Base-by-base conservation (phyloP, 2,113 vertebrate species). In the Calidris pugnax region DNA sequence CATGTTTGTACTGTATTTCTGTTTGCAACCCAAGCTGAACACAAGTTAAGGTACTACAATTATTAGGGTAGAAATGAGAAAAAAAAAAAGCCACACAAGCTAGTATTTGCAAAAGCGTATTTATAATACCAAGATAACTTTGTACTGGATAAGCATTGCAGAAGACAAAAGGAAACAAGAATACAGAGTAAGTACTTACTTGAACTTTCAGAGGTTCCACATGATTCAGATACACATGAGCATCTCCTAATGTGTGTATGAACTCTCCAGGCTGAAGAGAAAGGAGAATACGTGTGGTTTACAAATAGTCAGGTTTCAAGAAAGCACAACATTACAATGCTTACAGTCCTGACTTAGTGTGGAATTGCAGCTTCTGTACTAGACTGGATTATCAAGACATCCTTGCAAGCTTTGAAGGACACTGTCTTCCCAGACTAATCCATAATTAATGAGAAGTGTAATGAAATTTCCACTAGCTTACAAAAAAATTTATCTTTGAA, bases 141-240 rank as follows among this genome's bases (percentile, higher is more conserved):
- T 48, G 28, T 50, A 66, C 14, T 41, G 64, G 23, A n/a, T 50
- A 62, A 62, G 30, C 28, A 74, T 0, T 41, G n/a, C 35, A 56
- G 27, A 89, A 92, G 33, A 85, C 10, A 82, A 55, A 90, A 90
- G 13, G 7, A 71, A 5, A 33, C 8, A 68, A 64, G 50, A 69
- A 64, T 37, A 74, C 15, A 76, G 33, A 90, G 0, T 7, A 69
- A 78, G 28, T 32, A 94, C 97, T 90, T 95, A 99, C 99, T 98
- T 99, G 99, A 62, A 94, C 96, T 98, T 99, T 98, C 14, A 99
- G 98, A 11, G 99, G 98, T 89, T 99, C 99, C 5, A 99, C 95
- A 62, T 99, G 99, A 96, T 99, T 99, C 91, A 98, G 62, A 96
- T 99, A 99, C 96, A 99, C 66, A 93, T 99, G 99, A 79, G 99